Evolutionary conservation across 2,888 invertebrate genomes (phyloP).

Genomic region (Adineta ricciae): DNA sequence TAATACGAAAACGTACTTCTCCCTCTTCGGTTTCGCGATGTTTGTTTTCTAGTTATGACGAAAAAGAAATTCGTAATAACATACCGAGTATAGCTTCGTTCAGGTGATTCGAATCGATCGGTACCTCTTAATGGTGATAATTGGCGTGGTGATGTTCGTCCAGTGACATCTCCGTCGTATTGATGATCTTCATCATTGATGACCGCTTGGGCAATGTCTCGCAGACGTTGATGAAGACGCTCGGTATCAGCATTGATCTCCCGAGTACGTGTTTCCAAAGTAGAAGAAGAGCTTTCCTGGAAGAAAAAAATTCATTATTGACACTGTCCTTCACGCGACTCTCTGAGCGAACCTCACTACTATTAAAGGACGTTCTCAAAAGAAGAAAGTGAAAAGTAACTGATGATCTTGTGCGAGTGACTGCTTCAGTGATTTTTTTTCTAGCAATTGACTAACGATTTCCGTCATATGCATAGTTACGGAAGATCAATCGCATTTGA

Average conservation of each 20-base stretch:
- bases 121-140: not conserved
- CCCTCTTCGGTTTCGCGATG: too few relatives aligned
- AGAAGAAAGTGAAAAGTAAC: not conserved
- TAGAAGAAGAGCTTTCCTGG: not conserved
- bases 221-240: conserved; percentile 70
- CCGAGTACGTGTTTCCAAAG: conserved; percentile 1
- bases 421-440: not conserved
- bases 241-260: conserved; percentile 68
- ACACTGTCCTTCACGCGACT: not conserved
- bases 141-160: not conserved
- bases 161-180: not conserved
- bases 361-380: not conserved
- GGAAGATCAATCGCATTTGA: not conserved
- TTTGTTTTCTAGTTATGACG: not conserved
- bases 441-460: not conserved
- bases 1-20: not conserved
- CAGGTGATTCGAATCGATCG: not conserved
- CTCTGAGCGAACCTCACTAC: not conserved
- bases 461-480: not conserved
- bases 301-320: not conserved
- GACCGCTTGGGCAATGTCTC: conserved; percentile 81
- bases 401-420: not conserved
- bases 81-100: not conserved
- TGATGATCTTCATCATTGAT: conserved; percentile 61
- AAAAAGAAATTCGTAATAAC: not conserved